These are phyloP conservation scores for Xiphorhynchus erythropygius DNA, from an alignment of 2,797 vertebrate species.

Conservation along the genomic window DNA sequence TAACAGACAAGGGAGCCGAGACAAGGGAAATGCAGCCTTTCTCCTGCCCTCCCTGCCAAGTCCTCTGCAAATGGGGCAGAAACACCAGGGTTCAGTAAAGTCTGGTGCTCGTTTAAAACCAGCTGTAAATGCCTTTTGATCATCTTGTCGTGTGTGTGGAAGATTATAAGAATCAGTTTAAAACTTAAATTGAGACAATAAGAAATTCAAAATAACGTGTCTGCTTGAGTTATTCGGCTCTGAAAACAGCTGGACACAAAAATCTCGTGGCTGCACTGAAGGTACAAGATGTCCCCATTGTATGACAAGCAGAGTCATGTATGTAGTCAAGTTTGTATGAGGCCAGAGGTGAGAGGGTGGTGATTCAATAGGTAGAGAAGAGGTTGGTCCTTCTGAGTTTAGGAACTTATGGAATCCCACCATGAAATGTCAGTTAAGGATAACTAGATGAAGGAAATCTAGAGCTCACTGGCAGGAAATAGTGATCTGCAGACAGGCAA, in stretches of 20 bases:
- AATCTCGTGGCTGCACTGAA: background rate
- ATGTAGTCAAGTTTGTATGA: too few relatives aligned
- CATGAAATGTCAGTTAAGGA: background rate
- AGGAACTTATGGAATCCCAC: background rate
- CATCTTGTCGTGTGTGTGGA: background rate
- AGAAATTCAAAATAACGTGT: background rate
- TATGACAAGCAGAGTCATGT: background rate
- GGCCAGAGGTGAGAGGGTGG: background rate
- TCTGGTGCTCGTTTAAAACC: background rate
- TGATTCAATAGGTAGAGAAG: background rate
- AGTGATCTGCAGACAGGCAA: slow-evolving; percentile 43
- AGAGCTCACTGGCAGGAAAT: background rate
- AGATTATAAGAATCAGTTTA: background rate
- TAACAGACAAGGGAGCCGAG: slow-evolving; percentile 35
- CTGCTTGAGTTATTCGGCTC: background rate
- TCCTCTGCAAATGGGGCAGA: slow-evolving; percentile 37
- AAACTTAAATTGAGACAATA: background rate
- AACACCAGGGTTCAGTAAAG: slow-evolving; percentile 15
- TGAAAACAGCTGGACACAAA: background rate
- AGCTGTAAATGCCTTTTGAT: slow-evolving; percentile 34
- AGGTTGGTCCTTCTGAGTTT: background rate
- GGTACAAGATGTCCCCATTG: background rate
- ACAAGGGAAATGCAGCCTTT: slow-evolving; percentile 33
- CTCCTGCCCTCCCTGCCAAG: slow-evolving; percentile 23
- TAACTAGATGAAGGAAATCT: background rate